Percentiles rank a stretch among this genome's conserved stretches.
These are phyloP conservation scores for Sebastes variabilis DNA, from an alignment of 2,797 vertebrate genomes.

Conservation along the genomic window DNA sequence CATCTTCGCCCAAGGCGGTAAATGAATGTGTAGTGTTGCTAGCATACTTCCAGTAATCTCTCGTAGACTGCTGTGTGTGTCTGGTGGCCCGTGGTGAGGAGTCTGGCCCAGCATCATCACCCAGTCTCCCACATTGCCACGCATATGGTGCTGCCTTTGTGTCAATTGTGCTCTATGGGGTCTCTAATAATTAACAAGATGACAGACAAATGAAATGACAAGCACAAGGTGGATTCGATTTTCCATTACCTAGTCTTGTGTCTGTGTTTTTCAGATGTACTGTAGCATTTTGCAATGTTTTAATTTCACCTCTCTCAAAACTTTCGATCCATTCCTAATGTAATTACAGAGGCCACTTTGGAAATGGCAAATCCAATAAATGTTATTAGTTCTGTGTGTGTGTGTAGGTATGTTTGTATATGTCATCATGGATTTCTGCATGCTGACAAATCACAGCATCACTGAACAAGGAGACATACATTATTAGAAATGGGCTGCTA, in stretches of 20 bases:
- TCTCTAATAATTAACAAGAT: constrained; percentile 80
- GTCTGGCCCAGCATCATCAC: constrained; percentile 75
- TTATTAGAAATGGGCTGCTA: background rate
- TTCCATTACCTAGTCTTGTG: constrained; percentile 14
- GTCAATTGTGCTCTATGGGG: constrained; percentile 73
- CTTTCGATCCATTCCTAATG: background rate
- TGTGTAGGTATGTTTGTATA: background rate
- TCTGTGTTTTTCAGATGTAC: background rate
- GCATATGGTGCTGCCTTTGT: constrained; percentile 74
- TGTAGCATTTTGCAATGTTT: constrained; percentile 12
- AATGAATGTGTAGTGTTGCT: constrained; percentile 64
- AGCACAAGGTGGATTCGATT: constrained; percentile 56
- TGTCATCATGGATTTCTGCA: background rate
- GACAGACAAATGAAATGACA: constrained; percentile 69
- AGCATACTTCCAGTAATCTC: constrained; percentile 60
- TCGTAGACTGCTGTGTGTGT: constrained; percentile 71
- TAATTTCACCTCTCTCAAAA: constrained; percentile 1
- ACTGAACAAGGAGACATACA: background rate
- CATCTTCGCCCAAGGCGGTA: constrained; percentile 40
- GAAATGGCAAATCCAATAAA: background rate
- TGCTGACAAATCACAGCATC: background rate
- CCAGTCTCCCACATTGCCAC: constrained; percentile 65
- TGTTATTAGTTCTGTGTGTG: background rate
- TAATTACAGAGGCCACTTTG: background rate
- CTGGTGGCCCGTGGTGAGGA: constrained; percentile 71